These are phyloP conservation scores for Phylloscopus trochiloides DNA, from an alignment of 2,113 vertebrate species.

Conservation along the genomic window DNA sequence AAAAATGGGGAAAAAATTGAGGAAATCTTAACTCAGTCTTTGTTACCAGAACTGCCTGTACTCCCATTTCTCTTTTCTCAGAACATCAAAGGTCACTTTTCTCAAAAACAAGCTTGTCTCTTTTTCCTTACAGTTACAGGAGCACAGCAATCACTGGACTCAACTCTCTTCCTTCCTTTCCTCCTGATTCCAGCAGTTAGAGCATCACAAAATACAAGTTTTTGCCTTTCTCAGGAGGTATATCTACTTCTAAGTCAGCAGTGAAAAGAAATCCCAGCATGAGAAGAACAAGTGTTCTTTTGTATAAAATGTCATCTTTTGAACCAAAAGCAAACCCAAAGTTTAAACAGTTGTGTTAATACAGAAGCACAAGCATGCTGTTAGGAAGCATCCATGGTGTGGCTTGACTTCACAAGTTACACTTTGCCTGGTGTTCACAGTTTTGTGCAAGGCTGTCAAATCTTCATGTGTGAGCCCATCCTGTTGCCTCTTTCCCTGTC, in stretches of 20 bases:
- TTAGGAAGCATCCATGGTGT: fast-evolving
- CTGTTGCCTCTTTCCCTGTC: neutral
- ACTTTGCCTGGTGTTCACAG: neutral
- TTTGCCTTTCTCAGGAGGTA: neutral
- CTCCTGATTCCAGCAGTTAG: neutral
- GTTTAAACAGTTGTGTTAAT: neutral
- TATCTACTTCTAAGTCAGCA: neutral
- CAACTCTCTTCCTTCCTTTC: neutral
- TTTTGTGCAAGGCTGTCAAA: neutral
- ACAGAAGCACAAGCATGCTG: neutral
- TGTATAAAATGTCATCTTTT: neutral
- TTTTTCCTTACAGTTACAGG: neutral
- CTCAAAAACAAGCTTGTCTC: neutral
- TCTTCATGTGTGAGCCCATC: neutral
- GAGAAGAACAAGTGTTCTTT: neutral
- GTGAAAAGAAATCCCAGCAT: neutral
- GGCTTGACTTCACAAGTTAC: neutral
- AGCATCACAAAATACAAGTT: neutral
- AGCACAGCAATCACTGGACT: neutral
- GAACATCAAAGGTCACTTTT: neutral
- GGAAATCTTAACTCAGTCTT: neutral
- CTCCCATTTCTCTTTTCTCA: neutral
- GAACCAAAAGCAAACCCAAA: neutral
- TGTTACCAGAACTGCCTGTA: neutral
- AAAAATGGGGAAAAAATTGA: neutral